These are phyloP conservation scores for Papilio gigon DNA, from an alignment of 2,888 invertebrate species.

Conservation along the genomic window DNA sequence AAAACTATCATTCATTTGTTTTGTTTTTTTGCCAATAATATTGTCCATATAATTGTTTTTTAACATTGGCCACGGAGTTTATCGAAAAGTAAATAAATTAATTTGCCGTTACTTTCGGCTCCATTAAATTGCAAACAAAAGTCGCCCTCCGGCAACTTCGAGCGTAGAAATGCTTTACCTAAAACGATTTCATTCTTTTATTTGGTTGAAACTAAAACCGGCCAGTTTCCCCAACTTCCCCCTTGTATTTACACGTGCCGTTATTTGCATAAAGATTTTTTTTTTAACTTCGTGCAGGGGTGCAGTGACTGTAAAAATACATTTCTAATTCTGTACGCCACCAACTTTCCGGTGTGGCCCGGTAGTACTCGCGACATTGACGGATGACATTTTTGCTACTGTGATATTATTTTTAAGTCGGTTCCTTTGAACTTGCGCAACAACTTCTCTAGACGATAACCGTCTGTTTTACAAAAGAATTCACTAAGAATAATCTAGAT, in stretches of 20 bases:
- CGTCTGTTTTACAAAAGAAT: constrained; percentile 1
- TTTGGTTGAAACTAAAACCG: constrained; percentile 40
- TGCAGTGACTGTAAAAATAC: constrained; percentile 76
- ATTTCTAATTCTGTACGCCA: constrained; percentile 78
- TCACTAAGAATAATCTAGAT: background rate
- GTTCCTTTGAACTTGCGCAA: constrained; percentile 49
- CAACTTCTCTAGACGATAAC: constrained; percentile 25
- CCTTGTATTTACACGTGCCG: constrained; percentile 78
- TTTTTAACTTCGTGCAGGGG: constrained; percentile 65
- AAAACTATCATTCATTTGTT: too few species aligned
- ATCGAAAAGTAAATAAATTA: constrained; percentile 40
- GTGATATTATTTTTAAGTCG: constrained; percentile 66
- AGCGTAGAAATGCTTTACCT: constrained; percentile 37
- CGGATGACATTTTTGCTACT: constrained; percentile 70
- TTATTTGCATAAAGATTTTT: constrained; percentile 81
- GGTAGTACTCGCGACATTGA: constrained; percentile 69
- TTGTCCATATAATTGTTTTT: too few species aligned
- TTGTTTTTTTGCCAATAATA: too few species aligned
- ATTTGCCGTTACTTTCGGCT: constrained; percentile 48
- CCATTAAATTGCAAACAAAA: constrained; percentile 46
- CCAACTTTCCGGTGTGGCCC: constrained; percentile 70
- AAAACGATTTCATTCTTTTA: constrained; percentile 32
- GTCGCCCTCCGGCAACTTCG: constrained; percentile 39
- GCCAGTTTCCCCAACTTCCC: constrained; percentile 59
- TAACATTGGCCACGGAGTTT: background rate